Evolutionary conservation across 2,797 vertebrate species (phyloP), one percentile per base, ranked within the genome.

Genomic region (Sebastes iracundus): DNA sequence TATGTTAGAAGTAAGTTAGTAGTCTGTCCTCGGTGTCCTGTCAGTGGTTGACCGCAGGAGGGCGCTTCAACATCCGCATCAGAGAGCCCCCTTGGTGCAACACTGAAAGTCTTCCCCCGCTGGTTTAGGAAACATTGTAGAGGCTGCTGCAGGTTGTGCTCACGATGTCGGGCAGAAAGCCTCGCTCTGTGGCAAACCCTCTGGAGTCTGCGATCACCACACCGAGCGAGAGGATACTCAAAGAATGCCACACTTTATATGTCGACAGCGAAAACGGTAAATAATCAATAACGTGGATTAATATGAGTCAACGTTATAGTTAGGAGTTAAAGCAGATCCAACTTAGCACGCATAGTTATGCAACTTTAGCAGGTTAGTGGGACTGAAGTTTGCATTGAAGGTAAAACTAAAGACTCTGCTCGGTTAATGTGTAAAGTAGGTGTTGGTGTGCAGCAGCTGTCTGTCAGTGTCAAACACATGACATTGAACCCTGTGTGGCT

Each of bases 241-340:
- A 89, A 87, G 95, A 96, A 83, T 96, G 96, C 77, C 94, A 96
- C 95, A 88, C 64, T 80, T 67, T 96, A 61, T 96, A 96, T 75
- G 90, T 95, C 63, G 95, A 96, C 94, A 90, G 80, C 84, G 93
- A 96, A 14, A 93, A 96, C 93, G 96, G 96, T 96, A 96, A 96
- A 91, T 66, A 63, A 84, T 7, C 25, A 25, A 2, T 5, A 22
- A 70, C 14, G 13, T 0, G 35, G 30, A 56, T n/a, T 23, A 11
- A 22, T 12, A 7, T 4, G 12, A 67, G 16, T 35, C 33, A 35
- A 35, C 33, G 33, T n/a, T 53, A 9, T 38, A 13, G 52, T 23
- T 35, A 12, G 10, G 23, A 69, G 33, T 69, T 23, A 7, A 61
- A 75, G 30, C 64, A 10, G 25, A 58, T 35, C 70, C 42, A 59